These are phyloP conservation scores for Plutomurus gul DNA, from an alignment of 1,140 invertebrate species.

Conservation along the genomic window DNA sequence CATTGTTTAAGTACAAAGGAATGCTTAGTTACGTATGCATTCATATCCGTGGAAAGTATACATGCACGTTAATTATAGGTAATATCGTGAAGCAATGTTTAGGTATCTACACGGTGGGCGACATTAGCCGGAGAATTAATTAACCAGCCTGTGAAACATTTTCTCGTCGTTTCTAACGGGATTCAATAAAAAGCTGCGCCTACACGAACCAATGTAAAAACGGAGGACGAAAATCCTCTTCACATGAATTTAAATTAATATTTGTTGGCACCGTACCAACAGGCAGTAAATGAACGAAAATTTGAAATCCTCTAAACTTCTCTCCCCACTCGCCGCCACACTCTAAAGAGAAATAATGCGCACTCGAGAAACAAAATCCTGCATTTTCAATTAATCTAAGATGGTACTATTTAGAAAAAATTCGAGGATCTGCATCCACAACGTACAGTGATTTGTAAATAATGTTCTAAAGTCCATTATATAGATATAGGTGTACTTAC, in stretches of 20 bases:
- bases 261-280: slow-evolving; percentile 1
- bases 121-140: not conserved
- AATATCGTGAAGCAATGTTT: too few species aligned
- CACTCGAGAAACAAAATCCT: not conserved
- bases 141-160: slow-evolving; percentile 12
- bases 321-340: not conserved
- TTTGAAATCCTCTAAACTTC: not conserved
- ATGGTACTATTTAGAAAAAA: not conserved
- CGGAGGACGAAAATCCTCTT: slow-evolving; percentile 25
- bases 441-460: too few species aligned
- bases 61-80: too few species aligned
- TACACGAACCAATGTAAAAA: not conserved
- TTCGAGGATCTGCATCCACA: too few species aligned
- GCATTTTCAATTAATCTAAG: slow-evolving; percentile 5
- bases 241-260: slow-evolving; percentile 24
- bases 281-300: not conserved
- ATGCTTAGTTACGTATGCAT: too few species aligned
- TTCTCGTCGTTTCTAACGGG: not conserved
- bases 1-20: too few species aligned
- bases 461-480: too few species aligned
- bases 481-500: too few species aligned
- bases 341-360: not conserved
- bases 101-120: too few species aligned
- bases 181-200: not conserved
- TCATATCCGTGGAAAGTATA: too few species aligned